Evolutionary conservation across 2,888 invertebrate species (phyloP), one percentile per base, ranked within the genome.

Genomic region (Clitarchus hookeri): DNA sequence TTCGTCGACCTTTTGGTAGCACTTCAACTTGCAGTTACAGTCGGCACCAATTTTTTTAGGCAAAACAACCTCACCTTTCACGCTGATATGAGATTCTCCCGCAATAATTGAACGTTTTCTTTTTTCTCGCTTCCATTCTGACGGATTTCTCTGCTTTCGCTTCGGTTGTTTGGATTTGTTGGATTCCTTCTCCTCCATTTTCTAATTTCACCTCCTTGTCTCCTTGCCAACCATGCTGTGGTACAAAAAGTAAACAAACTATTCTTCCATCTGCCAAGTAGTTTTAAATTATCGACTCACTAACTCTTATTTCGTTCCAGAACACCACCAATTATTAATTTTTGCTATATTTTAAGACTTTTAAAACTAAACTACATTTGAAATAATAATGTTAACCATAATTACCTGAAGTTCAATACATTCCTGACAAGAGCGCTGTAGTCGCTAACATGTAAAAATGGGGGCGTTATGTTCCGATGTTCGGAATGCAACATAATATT

Each of bases 41-140:
- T 93, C 93, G 82, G 92, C 91, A 1, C 93, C 93, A 2, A 93
- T 93, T 88, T 92, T 91, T 89, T 93, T 93, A 65, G 92, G 92
- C n/a, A 93, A 92, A 36, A 93, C 93, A n/a, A 93, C 88, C 90
- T 93, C 92, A 88, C 93, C 93, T 90, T 93, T 93, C 89, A 93
- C 93, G 90, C 93, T 93, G 90, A 93, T 92, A 89, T 93, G 93
- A 89, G 93, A 92, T 89, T 93, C 90, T 36, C 93, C 93, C 84
- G 93, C 93, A 88, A 93, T 93, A 89, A 93, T 91, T 85, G 93
- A 90, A 16, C 93, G 91, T 90, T 93, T 93, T 89, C 93, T 93
- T 90, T 93, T 93, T 90, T 93, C 93, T 90, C 93, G 93, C 91
- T 93, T 93, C 93, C 93, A 93, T 92, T 93, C 93, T 93, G 91